Evolutionary conservation across 2,888 invertebrate genomes (phyloP), one percentile per base, ranked within the genome.

Genomic region (Reticulitermes lucifugus): DNA sequence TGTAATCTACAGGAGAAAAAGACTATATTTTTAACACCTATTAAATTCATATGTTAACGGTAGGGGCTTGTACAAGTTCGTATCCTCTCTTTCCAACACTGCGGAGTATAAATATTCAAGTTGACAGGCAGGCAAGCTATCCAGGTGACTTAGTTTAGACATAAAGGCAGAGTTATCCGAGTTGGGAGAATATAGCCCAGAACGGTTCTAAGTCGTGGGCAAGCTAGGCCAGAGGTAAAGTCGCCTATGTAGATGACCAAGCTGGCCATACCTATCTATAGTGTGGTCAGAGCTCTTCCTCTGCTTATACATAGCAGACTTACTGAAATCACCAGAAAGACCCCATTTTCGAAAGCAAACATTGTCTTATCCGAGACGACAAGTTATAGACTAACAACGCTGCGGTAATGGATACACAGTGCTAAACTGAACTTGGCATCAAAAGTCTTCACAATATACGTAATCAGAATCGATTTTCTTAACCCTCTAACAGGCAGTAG

Each of bases 21-120:
- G 18, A 43, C 75, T 75, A 75, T 43, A 75, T 75, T 75, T 71
- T 75, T 75, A 75, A 43, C 75, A 75, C 75, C 75, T 75, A 75
- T 75, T 75, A 75, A 41, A 75, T 75, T 75, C 75, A 21, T 46
- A 18, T 6, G 75, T 75, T 75, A 75, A 75, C 43, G 75, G 35
- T 4, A 35, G 35, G 35, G 4, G 35, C 35, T 6, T 43, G 43
- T 71, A 35, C 71, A 29, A 71, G 71, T 22, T 60, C 14, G 22
- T 60, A 7, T 60, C 18, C n/a, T 60, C 35, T 21, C 18, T 60
- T 60, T 60, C 18, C 18, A 60, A n/a, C 60, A 22, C 22, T 41
- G 43, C 21, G 5, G 43, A 43, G 18, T 75, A 75, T 43, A 75
- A 75, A 75, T 75, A 75, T 75, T 75, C 75, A 21, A 43, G 21